phyloP scores from a whole-genome alignment of 2,113 vertebrate genomes.

The Oncorhynchus masou region DNA sequence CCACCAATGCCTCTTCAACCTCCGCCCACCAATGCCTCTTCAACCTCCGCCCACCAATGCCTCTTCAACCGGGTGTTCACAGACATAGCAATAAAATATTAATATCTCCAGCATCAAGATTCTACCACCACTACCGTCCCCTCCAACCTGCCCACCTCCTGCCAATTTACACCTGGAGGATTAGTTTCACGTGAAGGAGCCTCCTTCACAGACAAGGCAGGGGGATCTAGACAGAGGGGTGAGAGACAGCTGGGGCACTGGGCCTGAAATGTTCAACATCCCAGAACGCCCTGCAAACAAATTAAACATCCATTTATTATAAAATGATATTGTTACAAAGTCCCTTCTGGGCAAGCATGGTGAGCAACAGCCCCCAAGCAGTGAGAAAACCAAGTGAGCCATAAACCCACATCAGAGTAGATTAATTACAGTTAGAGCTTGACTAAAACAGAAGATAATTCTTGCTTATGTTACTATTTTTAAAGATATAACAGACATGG shows the following conservation, averaged over 20 bases:
- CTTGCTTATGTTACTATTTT: too few relatives aligned
- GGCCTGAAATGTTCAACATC: conserved; percentile 9
- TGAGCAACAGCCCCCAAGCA: neutral
- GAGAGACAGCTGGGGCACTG: conserved; percentile 25
- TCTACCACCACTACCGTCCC: conserved; percentile 8
- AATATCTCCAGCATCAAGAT: conserved; percentile 32
- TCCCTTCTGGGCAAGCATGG: neutral
- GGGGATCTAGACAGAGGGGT: neutral
- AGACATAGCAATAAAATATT: conserved; percentile 54
- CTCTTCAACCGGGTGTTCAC: conserved; percentile 42
- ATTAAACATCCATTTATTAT: conserved; percentile 35
- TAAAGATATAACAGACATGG: too few relatives aligned
- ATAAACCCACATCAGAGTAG: conserved; percentile 19
- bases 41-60: conserved; percentile 28
- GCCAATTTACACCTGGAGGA: conserved; percentile 20
- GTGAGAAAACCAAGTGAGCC: conserved; percentile 24
- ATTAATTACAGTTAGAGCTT: too few relatives aligned
- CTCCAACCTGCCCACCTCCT: conserved; percentile 3
- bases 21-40: conserved; percentile 16
- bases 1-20: conserved; percentile 29
- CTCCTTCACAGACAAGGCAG: conserved; percentile 5
- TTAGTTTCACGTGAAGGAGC: conserved; percentile 37
- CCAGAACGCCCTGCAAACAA: conserved; percentile 14
- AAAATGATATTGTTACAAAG: conserved; percentile 29
- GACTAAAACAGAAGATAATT: too few relatives aligned